A percentile compares a stretch with the other conserved stretches of the same genome.
Conservation (phyloP, 2,888 invertebrate species). For the Ochropacha duplaris region DNA sequence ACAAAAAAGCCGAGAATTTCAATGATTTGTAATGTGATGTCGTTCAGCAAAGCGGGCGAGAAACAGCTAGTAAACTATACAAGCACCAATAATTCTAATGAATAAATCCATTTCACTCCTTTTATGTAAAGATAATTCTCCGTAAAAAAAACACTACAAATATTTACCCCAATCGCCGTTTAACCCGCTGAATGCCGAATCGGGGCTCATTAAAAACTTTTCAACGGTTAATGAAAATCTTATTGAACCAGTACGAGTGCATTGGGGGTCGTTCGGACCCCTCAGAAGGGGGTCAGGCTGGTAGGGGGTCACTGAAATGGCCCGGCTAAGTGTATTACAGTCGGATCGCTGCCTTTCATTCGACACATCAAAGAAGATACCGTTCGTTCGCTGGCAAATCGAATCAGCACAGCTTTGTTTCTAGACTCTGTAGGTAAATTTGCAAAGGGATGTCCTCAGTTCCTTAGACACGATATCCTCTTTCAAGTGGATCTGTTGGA, state of each 20-base stretch:
- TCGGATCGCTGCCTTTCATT: conserved; percentile 81
- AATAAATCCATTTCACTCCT: background rate
- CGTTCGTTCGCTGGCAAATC: conserved; percentile 74
- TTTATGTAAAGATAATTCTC: background rate
- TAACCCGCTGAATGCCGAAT: conserved; percentile 60
- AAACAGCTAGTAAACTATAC: too few species aligned
- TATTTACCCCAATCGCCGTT: conserved; percentile 31
- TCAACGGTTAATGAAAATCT: conserved; percentile 81
- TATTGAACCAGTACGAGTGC: conserved; percentile 73
- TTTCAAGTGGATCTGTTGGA: conserved; percentile 21
- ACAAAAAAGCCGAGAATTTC: too few species aligned
- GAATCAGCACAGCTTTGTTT: conserved; percentile 79
- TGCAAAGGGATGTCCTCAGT: conserved; percentile 43
- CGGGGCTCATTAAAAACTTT: conserved; percentile 78
- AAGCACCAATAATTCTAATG: too few species aligned
- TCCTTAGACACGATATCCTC: conserved; percentile 27
- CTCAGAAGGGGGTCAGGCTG: conserved; percentile 18
- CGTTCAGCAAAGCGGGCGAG: too few species aligned
- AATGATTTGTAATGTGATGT: too few species aligned
- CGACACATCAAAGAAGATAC: conserved; percentile 82
- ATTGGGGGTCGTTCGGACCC: conserved; percentile 35
- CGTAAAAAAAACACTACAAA: conserved; percentile 19
- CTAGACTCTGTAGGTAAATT: conserved; percentile 62
- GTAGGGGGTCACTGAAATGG: conserved; percentile 64
- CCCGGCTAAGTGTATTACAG: conserved; percentile 81